Percentiles rank a stretch among this genome's conserved stretches.
Evolutionary conservation across 2,113 vertebrate genomes (phyloP).

Genomic region (Corynorhinus townsendii): DNA sequence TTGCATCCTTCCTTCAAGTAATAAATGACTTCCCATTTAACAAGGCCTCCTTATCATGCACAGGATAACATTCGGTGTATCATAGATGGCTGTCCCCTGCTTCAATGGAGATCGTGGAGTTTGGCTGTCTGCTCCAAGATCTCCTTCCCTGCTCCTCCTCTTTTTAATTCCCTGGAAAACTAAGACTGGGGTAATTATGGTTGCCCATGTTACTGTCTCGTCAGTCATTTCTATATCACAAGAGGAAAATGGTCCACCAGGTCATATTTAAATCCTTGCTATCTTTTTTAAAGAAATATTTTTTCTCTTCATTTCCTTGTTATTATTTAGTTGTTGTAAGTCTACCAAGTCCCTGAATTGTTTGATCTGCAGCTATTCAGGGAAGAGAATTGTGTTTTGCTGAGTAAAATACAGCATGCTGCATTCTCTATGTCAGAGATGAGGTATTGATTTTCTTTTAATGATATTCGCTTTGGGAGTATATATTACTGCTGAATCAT

Average conservation of each 20-base stretch:
- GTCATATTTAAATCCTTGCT: background rate
- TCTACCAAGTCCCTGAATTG: slow-evolving; percentile 17
- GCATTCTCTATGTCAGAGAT: slow-evolving; percentile 1
- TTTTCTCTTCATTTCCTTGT: slow-evolving; percentile 16
- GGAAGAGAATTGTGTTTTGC: slow-evolving; percentile 43
- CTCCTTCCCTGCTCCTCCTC: background rate
- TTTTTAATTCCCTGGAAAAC: background rate
- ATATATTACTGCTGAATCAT: slow-evolving; percentile 53
- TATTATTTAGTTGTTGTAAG: background rate
- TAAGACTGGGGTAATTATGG: background rate
- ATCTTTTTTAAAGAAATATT: background rate
- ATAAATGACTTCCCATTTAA: background rate
- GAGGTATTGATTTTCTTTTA: slow-evolving; percentile 58
- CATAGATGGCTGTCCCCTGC: background rate
- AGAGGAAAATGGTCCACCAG: background rate
- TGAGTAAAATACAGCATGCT: slow-evolving; percentile 25
- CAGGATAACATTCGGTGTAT: background rate
- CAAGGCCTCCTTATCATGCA: background rate
- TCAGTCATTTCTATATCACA: background rate
- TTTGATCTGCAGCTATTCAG: slow-evolving; percentile 29
- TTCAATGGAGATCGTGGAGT: background rate
- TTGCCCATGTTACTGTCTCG: background rate
- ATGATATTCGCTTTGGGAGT: slow-evolving; percentile 46
- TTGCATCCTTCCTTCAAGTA: background rate
- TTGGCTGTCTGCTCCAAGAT: slow-evolving; percentile 6